phyloP scores from a whole-genome alignment of 1,140 invertebrate species.

The Atta cephalotes region DNA sequence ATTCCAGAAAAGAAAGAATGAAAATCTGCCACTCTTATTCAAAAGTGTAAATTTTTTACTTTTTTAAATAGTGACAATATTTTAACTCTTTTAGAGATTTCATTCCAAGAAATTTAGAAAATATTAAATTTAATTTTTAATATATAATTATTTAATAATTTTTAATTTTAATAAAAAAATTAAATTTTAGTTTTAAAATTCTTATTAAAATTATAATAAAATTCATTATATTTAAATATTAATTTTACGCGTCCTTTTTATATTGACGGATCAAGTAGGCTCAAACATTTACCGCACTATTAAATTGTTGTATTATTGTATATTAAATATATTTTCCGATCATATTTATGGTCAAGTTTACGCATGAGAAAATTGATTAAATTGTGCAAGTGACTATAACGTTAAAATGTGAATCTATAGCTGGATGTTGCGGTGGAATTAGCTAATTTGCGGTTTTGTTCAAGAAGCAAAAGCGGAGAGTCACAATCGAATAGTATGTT shows the following conservation, averaged over 20 bases:
- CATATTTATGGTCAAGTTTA: neutral
- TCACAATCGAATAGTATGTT: slow-evolving; percentile 6
- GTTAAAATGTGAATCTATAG: neutral
- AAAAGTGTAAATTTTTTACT: too few relatives aligned
- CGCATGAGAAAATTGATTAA: neutral
- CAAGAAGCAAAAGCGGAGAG: slow-evolving; percentile 32
- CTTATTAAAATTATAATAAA: neutral
- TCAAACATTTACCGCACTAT: neutral
- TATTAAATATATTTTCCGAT: neutral
- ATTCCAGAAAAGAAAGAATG: too few relatives aligned
- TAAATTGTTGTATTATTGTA: neutral
- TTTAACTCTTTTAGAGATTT: too few relatives aligned
- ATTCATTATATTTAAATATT: neutral
- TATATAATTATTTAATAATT: neutral
- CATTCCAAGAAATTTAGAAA: too few relatives aligned
- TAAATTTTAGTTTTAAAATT: neutral
- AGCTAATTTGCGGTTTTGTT: slow-evolving; percentile 29
- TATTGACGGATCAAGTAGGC: neutral
- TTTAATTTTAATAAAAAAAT: neutral
- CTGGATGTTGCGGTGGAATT: neutral
- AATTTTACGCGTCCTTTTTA: neutral
- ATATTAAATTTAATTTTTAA: neutral
- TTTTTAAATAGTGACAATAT: too few relatives aligned
- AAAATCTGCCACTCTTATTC: too few relatives aligned
- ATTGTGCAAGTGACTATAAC: slow-evolving; percentile 15